These are phyloP conservation scores for Caranx ignobilis DNA, from an alignment of 2,113 vertebrate species.

Conservation along the genomic window DNA sequence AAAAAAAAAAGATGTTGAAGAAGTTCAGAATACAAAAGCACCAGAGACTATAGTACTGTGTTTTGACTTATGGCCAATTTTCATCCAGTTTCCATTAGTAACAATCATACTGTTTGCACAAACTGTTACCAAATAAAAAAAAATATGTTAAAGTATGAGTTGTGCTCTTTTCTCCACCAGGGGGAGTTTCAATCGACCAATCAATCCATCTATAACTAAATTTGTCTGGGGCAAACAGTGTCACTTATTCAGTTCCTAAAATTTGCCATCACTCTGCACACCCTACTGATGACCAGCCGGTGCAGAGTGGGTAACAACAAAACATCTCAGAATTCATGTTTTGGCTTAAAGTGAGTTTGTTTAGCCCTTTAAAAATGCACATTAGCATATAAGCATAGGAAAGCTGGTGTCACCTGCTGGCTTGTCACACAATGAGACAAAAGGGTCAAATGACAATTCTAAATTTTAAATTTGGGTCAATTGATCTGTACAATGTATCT, in stretches of 20 bases:
- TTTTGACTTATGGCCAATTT: neutral
- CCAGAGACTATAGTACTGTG: neutral
- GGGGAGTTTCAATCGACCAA: too few relatives aligned
- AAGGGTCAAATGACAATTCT: rapidly evolving
- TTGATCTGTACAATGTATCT: neutral
- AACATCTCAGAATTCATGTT: neutral
- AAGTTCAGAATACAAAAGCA: neutral
- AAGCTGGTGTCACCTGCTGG: neutral
- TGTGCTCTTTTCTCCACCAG: neutral
- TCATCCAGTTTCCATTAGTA: neutral
- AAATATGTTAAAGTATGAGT: too few relatives aligned
- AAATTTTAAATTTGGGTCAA: neutral
- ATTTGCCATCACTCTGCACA: too few relatives aligned
- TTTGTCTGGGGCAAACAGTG: too few relatives aligned
- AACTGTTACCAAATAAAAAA: too few relatives aligned
- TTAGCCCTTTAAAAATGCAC: neutral
- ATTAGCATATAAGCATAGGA: neutral
- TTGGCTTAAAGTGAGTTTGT: neutral
- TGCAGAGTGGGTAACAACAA: neutral
- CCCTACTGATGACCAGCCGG: neutral
- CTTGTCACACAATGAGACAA: neutral
- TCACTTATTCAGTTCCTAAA: too few relatives aligned
- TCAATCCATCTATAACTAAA: too few relatives aligned
- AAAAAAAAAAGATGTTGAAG: neutral
- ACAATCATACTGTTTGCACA: neutral